Conservation (phyloP, 2,113 vertebrate species). For the Leiothrix lutea region DNA sequence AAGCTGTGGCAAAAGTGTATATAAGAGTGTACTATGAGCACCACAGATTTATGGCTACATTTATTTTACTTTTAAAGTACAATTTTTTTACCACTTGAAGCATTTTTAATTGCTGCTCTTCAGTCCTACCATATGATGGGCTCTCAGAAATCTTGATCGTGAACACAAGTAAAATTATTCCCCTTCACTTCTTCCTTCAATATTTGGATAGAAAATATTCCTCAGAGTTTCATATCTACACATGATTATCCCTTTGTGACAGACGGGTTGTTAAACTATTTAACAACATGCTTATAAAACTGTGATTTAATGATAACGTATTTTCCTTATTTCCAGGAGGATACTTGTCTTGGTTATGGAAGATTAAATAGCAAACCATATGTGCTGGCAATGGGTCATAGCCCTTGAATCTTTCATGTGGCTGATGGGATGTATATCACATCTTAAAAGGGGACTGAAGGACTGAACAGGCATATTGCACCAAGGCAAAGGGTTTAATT, state of each 20-base stretch:
- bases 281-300: neutral
- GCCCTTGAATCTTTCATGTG: neutral
- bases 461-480: neutral
- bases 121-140: neutral
- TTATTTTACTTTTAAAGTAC: neutral
- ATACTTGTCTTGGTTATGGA: neutral
- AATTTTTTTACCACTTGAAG: neutral
- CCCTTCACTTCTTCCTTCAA: neutral
- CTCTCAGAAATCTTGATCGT: neutral
- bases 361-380: neutral
- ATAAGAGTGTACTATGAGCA: neutral
- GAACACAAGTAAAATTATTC: neutral
- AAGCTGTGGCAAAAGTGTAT: neutral
- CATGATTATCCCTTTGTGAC: neutral
- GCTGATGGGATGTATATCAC: neutral
- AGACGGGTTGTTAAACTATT: constrained; percentile 22
- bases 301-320: neutral
- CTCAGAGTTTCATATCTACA: neutral
- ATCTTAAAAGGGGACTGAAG: neutral
- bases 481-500: neutral
- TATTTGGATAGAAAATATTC: constrained; percentile 1
- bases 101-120: neutral
- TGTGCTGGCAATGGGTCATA: neutral
- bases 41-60: neutral
- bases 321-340: neutral